phyloP scores from a whole-genome alignment of 1,140 invertebrate species.

The Lepeophtheirus salmonis region DNA sequence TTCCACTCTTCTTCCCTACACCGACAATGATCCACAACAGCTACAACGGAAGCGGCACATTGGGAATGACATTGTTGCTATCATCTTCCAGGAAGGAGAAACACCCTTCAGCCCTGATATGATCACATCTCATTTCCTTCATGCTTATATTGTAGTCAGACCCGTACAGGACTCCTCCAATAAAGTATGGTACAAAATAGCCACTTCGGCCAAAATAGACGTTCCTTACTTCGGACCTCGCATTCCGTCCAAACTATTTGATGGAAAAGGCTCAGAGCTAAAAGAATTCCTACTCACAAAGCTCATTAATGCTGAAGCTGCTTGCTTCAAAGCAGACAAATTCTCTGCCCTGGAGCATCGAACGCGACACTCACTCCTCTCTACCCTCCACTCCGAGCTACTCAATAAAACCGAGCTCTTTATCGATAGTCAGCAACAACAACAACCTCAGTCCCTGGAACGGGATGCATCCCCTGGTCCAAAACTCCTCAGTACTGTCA shows the following conservation, averaged over 20 bases:
- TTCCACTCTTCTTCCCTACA: slow-evolving; percentile 73
- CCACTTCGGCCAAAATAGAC: slow-evolving; percentile 78
- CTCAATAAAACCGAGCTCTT: slow-evolving; percentile 68
- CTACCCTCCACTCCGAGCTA: slow-evolving; percentile 66
- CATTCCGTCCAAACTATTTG: slow-evolving; percentile 65
- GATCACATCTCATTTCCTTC: slow-evolving; percentile 93
- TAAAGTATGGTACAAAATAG: slow-evolving; percentile 71
- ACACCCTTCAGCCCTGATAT: slow-evolving; percentile 95
- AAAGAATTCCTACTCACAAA: slow-evolving; percentile 91
- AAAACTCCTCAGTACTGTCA: neutral
- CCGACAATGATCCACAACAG: slow-evolving; percentile 77
- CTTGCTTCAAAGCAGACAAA: slow-evolving; percentile 89
- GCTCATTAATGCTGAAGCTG: slow-evolving; percentile 89
- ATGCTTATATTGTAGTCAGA: slow-evolving; percentile 89
- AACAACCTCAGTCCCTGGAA: neutral
- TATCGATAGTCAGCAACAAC: slow-evolving; percentile 28
- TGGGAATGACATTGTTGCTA: slow-evolving; percentile 94
- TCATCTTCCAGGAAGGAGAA: slow-evolving; percentile 89
- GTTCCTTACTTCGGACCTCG: slow-evolving; percentile 90
- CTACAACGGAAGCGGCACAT: slow-evolving; percentile 83
- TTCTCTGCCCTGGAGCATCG: slow-evolving; percentile 83
- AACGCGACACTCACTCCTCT: slow-evolving; percentile 67
- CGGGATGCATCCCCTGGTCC: neutral
- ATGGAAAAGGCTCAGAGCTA: slow-evolving; percentile 62
- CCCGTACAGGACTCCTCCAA: slow-evolving; percentile 55